A percentile compares a stretch with the other conserved stretches of the same genome.
These are phyloP conservation scores for Oceanodroma leucorhoa DNA, from an alignment of 2,797 vertebrate genomes.

Conservation along the genomic window DNA sequence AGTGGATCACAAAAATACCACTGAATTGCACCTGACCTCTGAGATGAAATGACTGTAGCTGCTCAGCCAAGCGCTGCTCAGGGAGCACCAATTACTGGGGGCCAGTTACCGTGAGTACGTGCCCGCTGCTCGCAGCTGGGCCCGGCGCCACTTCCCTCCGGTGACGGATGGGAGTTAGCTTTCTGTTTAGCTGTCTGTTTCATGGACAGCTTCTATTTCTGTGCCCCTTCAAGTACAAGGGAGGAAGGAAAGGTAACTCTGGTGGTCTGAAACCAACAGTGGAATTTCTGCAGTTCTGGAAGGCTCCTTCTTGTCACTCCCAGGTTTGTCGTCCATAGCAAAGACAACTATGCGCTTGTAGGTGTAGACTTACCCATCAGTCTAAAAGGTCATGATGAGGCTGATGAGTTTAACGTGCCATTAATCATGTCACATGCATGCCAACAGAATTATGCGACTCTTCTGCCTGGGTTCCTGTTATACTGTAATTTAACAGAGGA, in stretches of 20 bases:
- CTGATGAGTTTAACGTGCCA: background rate
- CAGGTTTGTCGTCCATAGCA: background rate
- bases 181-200: too few species aligned
- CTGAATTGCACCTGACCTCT: background rate
- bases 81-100: background rate
- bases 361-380: background rate
- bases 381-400: background rate
- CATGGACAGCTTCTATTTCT: rapidly evolving
- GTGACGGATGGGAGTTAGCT: background rate
- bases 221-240: background rate
- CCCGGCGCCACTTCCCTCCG: background rate
- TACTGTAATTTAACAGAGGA: background rate
- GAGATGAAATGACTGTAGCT: background rate
- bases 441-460: background rate
- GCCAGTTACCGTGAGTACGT: rapidly evolving
- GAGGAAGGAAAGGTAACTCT: background rate
- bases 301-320: background rate
- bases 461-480: background rate
- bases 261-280: background rate
- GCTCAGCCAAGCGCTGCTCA: background rate
- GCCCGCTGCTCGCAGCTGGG: background rate
- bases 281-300: background rate
- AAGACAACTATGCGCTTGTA: rapidly evolving
- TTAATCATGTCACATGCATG: background rate
- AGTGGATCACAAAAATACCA: background rate